Evolutionary conservation across 53 echinoderm and acorn worm species (phyloP).

Genomic region (Antedon mediterranea): DNA sequence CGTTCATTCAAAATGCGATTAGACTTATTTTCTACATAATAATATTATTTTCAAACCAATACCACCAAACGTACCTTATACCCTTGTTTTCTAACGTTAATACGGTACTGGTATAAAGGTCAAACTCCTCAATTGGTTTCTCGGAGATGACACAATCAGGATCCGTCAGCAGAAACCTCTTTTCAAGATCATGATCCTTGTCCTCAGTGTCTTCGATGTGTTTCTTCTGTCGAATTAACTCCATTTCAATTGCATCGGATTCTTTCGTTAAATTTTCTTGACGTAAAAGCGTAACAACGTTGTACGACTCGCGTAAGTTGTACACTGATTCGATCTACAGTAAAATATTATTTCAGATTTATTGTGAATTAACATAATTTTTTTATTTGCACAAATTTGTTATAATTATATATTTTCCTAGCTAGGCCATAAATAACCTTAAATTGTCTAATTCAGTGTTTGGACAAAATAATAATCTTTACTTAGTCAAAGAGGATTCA

Average conservation of each 20-base stretch:
- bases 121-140: slow-evolving; percentile 56
- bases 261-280: slow-evolving; percentile 56
- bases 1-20: no score
- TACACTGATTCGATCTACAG: slow-evolving; percentile 73
- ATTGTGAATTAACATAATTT: not conserved
- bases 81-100: slow-evolving; percentile 43
- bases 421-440: no score
- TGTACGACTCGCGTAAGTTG: slow-evolving; percentile 79
- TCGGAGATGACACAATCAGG: slow-evolving; percentile 63
- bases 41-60: no score
- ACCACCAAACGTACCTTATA: no score
- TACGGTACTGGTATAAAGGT: slow-evolving; percentile 73
- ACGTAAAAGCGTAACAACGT: slow-evolving; percentile 56
- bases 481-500: no score
- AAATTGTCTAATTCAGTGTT: no score
- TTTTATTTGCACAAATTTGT: no score
- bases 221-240: slow-evolving; percentile 50
- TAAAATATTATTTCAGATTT: not conserved
- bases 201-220: slow-evolving; percentile 88
- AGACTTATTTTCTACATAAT: no score
- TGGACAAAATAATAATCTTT: no score
- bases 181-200: slow-evolving; percentile 80
- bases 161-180: slow-evolving; percentile 63
- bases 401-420: no score
- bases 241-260: slow-evolving; percentile 31